Conservation (phyloP, 1,140 invertebrate genomes). For the Papilio helenus region DNA sequence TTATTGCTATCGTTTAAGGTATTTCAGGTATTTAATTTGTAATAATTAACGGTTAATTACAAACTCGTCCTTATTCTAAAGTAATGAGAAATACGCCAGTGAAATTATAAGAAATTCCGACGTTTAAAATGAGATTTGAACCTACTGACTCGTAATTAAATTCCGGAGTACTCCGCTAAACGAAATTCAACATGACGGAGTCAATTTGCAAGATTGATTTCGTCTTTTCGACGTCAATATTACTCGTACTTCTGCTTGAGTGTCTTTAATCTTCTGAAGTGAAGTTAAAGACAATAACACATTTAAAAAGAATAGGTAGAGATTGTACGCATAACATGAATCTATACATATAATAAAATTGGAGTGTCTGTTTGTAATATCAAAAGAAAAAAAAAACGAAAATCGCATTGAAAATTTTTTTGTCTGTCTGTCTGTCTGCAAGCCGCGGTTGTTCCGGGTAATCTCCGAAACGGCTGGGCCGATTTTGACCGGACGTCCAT, state of each 20-base stretch:
- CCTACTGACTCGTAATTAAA: constrained; percentile 32
- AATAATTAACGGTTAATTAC: not conserved
- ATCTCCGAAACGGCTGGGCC: too few species aligned
- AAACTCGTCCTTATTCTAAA: not conserved
- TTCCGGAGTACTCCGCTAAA: constrained; percentile 11
- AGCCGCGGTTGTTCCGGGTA: too few species aligned
- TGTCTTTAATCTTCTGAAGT: not conserved
- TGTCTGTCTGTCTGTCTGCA: too few species aligned
- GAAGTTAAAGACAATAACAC: not conserved
- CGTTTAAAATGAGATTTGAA: constrained; percentile 31
- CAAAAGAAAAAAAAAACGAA: too few species aligned
- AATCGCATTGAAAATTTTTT: too few species aligned
- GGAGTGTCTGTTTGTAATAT: too few species aligned
- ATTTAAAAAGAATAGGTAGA: not conserved
- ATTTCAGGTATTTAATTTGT: not conserved
- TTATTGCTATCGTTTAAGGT: not conserved
- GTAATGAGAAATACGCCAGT: constrained; percentile 16
- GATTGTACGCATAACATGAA: too few species aligned
- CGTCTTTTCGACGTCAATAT: constrained; percentile 1
- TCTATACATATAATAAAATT: too few species aligned
- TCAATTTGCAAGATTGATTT: constrained; percentile 27
- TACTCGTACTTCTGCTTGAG: not conserved
- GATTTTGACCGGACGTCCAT: too few species aligned
- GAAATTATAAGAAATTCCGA: constrained; percentile 9
- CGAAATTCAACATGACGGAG: constrained; percentile 19